A percentile compares a stretch with the other conserved stretches of the same genome.
These are phyloP conservation scores for Corythaeola cristata DNA, from an alignment of 2,113 vertebrate genomes.

Conservation along the genomic window DNA sequence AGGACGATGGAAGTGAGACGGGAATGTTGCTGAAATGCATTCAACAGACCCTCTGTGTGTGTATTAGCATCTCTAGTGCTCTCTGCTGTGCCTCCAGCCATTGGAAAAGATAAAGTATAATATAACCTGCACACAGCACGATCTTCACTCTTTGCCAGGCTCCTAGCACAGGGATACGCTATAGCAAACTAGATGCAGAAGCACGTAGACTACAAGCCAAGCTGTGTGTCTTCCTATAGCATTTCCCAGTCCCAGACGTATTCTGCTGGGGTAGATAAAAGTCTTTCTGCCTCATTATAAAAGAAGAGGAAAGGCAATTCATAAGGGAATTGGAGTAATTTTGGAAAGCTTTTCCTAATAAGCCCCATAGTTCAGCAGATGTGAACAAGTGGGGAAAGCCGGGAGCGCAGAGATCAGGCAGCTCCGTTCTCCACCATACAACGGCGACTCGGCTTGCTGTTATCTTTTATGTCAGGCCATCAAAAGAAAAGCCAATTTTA, in stretches of 20 bases:
- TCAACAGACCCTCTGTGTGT: neutral
- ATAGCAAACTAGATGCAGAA: neutral
- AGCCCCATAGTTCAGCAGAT: constrained; percentile 51
- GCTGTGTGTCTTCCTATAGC: neutral
- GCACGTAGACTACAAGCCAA: neutral
- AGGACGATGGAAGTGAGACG: constrained; percentile 26
- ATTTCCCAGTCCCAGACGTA: neutral
- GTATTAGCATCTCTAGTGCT: neutral
- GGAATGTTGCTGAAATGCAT: constrained; percentile 3
- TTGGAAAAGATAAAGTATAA: neutral
- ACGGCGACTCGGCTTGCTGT: constrained; percentile 20
- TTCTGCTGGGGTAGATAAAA: constrained; percentile 19
- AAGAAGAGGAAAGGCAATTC: constrained; percentile 20
- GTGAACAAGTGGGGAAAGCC: neutral
- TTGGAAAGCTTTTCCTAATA: constrained; percentile 28
- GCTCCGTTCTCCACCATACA: constrained; percentile 10
- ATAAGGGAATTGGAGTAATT: constrained; percentile 18
- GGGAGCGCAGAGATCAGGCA: constrained; percentile 22
- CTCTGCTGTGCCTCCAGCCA: neutral
- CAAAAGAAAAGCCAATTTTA: constrained; percentile 57
- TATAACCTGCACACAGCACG: neutral
- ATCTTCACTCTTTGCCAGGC: neutral
- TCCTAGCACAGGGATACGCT: neutral
- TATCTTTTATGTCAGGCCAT: constrained; percentile 70
- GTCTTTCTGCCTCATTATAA: neutral